Conservation (phyloP, 2,888 invertebrate genomes). For the Heterodera filipjevi region DNA sequence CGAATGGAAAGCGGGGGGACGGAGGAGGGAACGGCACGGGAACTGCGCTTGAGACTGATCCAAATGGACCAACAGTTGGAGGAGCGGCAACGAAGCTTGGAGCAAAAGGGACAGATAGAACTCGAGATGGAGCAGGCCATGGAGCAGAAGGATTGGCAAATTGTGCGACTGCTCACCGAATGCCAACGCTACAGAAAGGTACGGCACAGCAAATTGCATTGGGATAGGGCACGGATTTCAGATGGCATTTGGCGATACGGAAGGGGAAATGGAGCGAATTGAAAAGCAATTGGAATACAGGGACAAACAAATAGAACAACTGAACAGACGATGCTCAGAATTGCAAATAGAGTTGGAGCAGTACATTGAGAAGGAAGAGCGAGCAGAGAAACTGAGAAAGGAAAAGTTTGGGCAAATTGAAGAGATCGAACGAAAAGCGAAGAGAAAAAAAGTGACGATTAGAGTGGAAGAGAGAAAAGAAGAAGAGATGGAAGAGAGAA, state of each 20-base stretch:
- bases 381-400: slow-evolving; percentile 21
- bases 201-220: not conserved
- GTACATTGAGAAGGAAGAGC: slow-evolving; percentile 16
- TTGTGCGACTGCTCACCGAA: slow-evolving; percentile 33
- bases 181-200: slow-evolving; percentile 37
- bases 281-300: slow-evolving; percentile 56
- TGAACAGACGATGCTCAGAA: slow-evolving; percentile 56
- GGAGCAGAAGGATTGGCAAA: slow-evolving; percentile 46
- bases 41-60: slow-evolving; percentile 52
- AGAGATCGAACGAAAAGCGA: not conserved
- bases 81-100: slow-evolving; percentile 35
- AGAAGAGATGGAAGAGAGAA: not conserved
- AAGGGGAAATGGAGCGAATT: slow-evolving; percentile 48
- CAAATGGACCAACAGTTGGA: slow-evolving; percentile 49
- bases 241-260: slow-evolving; percentile 51
- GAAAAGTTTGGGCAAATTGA: not conserved
- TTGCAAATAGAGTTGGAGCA: slow-evolving; percentile 50
- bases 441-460: slow-evolving; percentile 5
- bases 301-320: slow-evolving; percentile 56
- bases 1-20: too few relatives aligned
- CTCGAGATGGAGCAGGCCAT: slow-evolving; percentile 41
- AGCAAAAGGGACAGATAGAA: slow-evolving; percentile 41
- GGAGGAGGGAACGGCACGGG: slow-evolving; percentile 44
- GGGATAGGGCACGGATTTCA: not conserved
- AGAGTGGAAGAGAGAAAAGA: not conserved